Evolutionary conservation across 2,797 vertebrate genomes (phyloP), one percentile per base, ranked within the genome.

Genomic region (Onychomys torridus): DNA sequence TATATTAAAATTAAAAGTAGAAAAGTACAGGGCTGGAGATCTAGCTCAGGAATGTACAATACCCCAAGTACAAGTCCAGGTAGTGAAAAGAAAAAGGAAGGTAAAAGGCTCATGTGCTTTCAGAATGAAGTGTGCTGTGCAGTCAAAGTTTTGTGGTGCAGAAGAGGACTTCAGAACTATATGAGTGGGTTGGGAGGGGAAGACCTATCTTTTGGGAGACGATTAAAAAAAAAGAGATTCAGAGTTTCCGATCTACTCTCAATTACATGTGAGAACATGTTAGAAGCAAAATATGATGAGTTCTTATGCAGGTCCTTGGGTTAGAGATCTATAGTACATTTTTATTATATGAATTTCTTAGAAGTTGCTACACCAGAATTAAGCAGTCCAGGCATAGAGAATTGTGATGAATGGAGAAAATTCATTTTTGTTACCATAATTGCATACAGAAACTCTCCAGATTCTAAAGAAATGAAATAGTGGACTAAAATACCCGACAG

Each of bases 381-480:
- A 93, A 97, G 49, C 37, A 95, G 69, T 52, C 73, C 46, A 93
- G 14, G 19, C 61, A 82, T 21, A 55, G 75, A 95, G 46, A 83
- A 96, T 32, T 77, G 25, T 55, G 32, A 40, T 82, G 92, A 96
- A 67, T 94, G 63, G 67, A 89, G 89, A 9, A 92, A 75, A 96
- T 84, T 95, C 46, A 87, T 90, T 94, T 84, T 71, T 91, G 43
- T 84, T 90, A 57, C 59, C n/a, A n/a, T 71, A 59, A 94, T 94
- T 84, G 63, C 63, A 49, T 73, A 89, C 3, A 57, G 17, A 85
- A 94, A 46, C 34, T 79, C 73, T 57, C 75, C 69, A 91, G 1
- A 95, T 91, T 95, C 89, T 94, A 55, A 96, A 52, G 76, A 97
- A 96, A 69, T 77, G 63, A 89, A 94, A 85, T 55, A 90, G 75